A percentile compares a stretch with the other conserved stretches of the same genome.
Evolutionary conservation across 2,888 invertebrate species (phyloP).

Genomic region (Amiota mariae): DNA sequence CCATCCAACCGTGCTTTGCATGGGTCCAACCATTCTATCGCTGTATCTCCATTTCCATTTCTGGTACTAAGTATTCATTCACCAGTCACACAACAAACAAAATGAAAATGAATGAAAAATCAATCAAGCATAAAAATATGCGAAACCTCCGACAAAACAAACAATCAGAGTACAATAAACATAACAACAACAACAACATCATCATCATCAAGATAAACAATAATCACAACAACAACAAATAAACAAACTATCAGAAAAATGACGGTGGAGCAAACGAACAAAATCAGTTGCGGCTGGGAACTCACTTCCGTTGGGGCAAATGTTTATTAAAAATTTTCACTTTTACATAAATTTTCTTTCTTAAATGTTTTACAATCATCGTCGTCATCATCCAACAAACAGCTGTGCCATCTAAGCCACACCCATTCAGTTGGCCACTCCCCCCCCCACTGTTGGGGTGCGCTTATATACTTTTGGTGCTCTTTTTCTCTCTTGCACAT

Average conservation of each 20-base stretch:
- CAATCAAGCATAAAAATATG: conserved; percentile 51
- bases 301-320: conserved; percentile 55
- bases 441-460: conserved; percentile 55
- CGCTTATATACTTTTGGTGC: conserved; percentile 48
- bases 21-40: too few species aligned
- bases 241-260: not conserved
- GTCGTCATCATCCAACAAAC: conserved; percentile 26
- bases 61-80: too few species aligned
- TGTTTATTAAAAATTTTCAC: conserved; percentile 64
- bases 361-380: not conserved
- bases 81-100: too few species aligned
- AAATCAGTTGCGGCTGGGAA: conserved; percentile 32
- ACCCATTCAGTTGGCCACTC: conserved; percentile 46
- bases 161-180: too few species aligned
- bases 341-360: conserved; percentile 57
- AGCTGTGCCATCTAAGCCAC: conserved; percentile 53
- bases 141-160: conserved; percentile 33
- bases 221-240: not conserved
- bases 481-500: conserved; percentile 41
- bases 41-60: too few species aligned
- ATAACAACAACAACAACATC: too few species aligned
- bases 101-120: conserved; percentile 39
- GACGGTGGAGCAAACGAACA: not conserved
- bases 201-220: not conserved
- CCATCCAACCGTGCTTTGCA: too few species aligned